Evolutionary conservation across 2,113 vertebrate genomes (phyloP).

Genomic region (Pionites leucogaster): DNA sequence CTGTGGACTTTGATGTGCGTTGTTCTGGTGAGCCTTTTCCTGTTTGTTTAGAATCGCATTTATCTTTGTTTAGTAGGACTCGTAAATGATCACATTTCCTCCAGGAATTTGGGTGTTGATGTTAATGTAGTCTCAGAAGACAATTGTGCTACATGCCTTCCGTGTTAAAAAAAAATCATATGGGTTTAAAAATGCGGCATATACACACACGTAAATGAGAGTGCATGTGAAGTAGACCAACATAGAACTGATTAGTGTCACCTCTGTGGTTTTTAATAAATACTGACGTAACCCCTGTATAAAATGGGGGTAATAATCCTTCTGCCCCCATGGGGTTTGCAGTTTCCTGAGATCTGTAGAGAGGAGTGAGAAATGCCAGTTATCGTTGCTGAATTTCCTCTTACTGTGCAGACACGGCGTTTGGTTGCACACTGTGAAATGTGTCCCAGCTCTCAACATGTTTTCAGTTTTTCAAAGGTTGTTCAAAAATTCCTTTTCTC

Average conservation of each 20-base stretch:
- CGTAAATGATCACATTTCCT: conserved; percentile 1
- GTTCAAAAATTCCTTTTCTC: background rate
- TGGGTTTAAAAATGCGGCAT: background rate
- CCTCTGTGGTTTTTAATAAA: background rate
- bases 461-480: background rate
- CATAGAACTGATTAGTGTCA: background rate
- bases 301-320: background rate
- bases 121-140: background rate
- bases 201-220: background rate
- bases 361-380: conserved; percentile 12
- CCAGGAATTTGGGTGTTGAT: background rate
- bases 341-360: background rate
- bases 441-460: background rate
- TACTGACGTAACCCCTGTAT: background rate
- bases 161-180: background rate
- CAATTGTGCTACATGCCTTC: background rate
- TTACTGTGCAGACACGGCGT: background rate
- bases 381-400: conserved; percentile 49
- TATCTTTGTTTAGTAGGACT: conserved; percentile 9
- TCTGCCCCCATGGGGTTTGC: background rate
- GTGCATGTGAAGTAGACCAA: background rate
- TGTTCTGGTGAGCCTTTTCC: background rate
- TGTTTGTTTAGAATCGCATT: conserved; percentile 27
- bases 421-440: background rate
- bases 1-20: background rate